Base-by-base conservation (phyloP, 1,140 invertebrate species). In the Triops cancriformis region DNA sequence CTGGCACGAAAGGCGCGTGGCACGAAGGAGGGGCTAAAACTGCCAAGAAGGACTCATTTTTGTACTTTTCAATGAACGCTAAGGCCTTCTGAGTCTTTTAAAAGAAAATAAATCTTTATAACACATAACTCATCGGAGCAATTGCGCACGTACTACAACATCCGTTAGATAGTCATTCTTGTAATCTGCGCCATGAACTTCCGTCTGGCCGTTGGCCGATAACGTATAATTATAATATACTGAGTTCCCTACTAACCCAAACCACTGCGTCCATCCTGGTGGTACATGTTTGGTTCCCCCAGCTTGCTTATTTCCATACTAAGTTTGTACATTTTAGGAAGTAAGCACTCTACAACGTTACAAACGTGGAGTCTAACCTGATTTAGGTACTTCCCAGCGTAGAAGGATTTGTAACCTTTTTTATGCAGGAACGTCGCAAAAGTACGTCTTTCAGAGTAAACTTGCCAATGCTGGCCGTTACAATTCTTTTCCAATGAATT, bases 311-410 rank as follows among this genome's bases (percentile, higher is more conserved):
- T 80, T 78, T 1, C 91, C 89, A 84, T 93, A 94, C 89, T 94
- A 81, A 77, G 83, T 85, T 11, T 73, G 27, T 28, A n/a, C n/a
- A n/a, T n/a, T n/a, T n/a, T n/a, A n/a, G n/a, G n/a, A n/a, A n/a
- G n/a, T n/a, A n/a, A n/a, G n/a, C n/a, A n/a, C n/a, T 26, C 28
- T 18, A 45, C 37, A 26, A 42, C n/a, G 42, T 51, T 76, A 28
- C 9, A 27, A 76, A 51, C 42, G 43, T 11, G 11, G 74, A 73
- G 81, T 80, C 64, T 83, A 4, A 93, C 92, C 86, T 91, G 85
- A 85, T 95, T 95, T 77, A 95, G 85, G 86, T 95, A 95, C 87
- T 95, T 95, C 73, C 93, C 93, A 82, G 91, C 92, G 83, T 92
- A 95, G 82, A 94, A 94, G 0, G 93, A 94, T 11, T 82, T 87